These are phyloP conservation scores for Nycteola revayana DNA, from an alignment of 2,888 invertebrate species.

Conservation along the genomic window DNA sequence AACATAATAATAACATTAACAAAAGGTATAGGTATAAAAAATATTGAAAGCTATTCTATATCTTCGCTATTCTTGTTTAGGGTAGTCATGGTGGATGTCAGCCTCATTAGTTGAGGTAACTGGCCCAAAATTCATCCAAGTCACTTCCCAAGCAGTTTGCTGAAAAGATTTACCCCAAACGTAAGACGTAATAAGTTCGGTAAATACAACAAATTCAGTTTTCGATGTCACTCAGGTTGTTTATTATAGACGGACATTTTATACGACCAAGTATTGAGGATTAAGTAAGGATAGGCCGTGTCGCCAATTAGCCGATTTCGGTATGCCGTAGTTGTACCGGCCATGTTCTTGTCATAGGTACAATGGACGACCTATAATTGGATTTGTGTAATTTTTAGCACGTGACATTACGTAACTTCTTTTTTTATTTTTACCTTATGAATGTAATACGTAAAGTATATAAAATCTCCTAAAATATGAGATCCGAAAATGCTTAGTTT, in stretches of 20 bases:
- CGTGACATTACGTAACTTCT: too few relatives aligned
- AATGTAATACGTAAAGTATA: too few relatives aligned
- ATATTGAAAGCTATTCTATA: too few relatives aligned
- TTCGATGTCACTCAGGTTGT: slow-evolving; percentile 21
- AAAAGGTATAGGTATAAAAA: too few relatives aligned
- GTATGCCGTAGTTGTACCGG: slow-evolving; percentile 11
- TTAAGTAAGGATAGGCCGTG: slow-evolving; percentile 1
- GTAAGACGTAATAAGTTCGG: slow-evolving; percentile 1
- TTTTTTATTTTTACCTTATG: too few relatives aligned
- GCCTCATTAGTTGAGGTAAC: slow-evolving; percentile 77
- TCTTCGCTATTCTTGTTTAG: slow-evolving; percentile 54
- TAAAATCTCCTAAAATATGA: too few relatives aligned
- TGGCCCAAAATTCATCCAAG: slow-evolving; percentile 68
- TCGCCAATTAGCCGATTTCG: slow-evolving; percentile 19
- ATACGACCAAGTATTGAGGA: slow-evolving; percentile 5
- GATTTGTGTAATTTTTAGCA: too few relatives aligned
- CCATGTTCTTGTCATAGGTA: slow-evolving; percentile 5
- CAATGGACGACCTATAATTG: slow-evolving; percentile 14
- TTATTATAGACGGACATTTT: slow-evolving; percentile 12
- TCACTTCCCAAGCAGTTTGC: slow-evolving; percentile 63
- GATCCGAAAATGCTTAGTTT: too few relatives aligned
- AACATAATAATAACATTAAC: too few relatives aligned
- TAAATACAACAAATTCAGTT: slow-evolving; percentile 14
- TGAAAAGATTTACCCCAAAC: slow-evolving; percentile 52
- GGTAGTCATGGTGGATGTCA: slow-evolving; percentile 70